Evolutionary conservation across 2,113 vertebrate species (phyloP), one percentile per base, ranked within the genome.

Genomic region (Phyllostomus hastatus): DNA sequence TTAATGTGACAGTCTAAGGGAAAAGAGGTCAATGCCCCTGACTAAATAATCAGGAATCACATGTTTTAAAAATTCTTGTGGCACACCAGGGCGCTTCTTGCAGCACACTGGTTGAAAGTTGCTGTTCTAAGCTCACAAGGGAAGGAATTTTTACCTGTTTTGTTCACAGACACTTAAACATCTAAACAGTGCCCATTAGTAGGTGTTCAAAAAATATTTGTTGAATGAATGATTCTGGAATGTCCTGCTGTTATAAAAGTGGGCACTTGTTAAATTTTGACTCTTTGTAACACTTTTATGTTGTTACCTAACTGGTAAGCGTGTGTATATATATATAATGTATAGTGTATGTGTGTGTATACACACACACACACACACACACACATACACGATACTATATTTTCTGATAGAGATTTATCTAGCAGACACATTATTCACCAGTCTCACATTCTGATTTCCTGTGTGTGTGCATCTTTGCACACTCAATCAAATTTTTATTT

Each of bases 321-420:
- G 26, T 24, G 22, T 59, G 22, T 59, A 28, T 52, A 19, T 43
- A 43, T 7, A 43, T 9, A 43, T 9, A 43, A 43, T 41, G 38
- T 41, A 41, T 41, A 41, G 43, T 43, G 43, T 43, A 9, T 52
- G 16, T 52, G 52, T 59, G 7, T 26, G 7, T 59, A 19, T 19
- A 52, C 17, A 50, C 48, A 50, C 48, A 50, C 52, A 52, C 52
- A 52, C 52, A 52, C 17, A 52, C 16, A 52, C 52, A 50, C 50
- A 50, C 50, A 50, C 50, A 54, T 19, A 52, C 17, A 54, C 41
- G n/a, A 3, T 69, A 31, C n/a, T 54, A 0, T 93, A 31, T 59
- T 83, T 91, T 87, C 80, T 83, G 59, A 41, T 94, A 66, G 64
- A 76, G 10, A 61, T 94, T 91, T 85, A n/a, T 85, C 33, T 10